Evolutionary conservation across 1,140 invertebrate genomes (phyloP), one percentile per base, ranked within the genome.

Genomic region (Drosophila bipectinata): DNA sequence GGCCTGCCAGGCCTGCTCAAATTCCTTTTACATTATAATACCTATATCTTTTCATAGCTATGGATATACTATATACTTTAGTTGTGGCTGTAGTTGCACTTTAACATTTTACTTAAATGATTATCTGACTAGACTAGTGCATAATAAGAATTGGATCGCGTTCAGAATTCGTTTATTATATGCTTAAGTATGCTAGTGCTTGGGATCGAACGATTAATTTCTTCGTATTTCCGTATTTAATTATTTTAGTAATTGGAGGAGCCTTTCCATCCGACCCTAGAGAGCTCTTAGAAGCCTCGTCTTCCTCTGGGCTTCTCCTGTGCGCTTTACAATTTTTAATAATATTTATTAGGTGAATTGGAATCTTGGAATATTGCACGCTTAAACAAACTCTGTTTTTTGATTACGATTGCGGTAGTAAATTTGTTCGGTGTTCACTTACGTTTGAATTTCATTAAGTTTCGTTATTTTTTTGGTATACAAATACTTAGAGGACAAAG

Each of bases 121-220:
- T 67, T 59, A 83, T 80, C 79, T 88, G 83, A 88, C 83, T 88
- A 88, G 83, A 88, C 72, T 83, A 88, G 67, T 83, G 83, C 83
- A 55, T 58, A 67, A 72, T 88, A 57, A 75, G 67, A 81, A 88
- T 88, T 41, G 79, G 76, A 59, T 83, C 63, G 73, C 68, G 48
- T 81, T 87, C 76, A 72, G 52, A 84, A 79, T 85, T 77, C 34
- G 41, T 28, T 51, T 41, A 49, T 62, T 64, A 39, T 53, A 47
- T 21, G 14, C 57, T 76, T 68, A 79, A 79, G 66, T 79, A 78
- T 85, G 61, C 61, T 63, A 59, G 48, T 71, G 49, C 56, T 77
- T 61, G 55, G 44, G 60, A 72, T 56, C 34, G 26, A 52, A 67
- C 24, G 55, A 3, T 61, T 56, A 55, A 54, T 37, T 72, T 12